Evolutionary conservation across 2,888 invertebrate species (phyloP).

Genomic region (Pachydiplax longipennis): DNA sequence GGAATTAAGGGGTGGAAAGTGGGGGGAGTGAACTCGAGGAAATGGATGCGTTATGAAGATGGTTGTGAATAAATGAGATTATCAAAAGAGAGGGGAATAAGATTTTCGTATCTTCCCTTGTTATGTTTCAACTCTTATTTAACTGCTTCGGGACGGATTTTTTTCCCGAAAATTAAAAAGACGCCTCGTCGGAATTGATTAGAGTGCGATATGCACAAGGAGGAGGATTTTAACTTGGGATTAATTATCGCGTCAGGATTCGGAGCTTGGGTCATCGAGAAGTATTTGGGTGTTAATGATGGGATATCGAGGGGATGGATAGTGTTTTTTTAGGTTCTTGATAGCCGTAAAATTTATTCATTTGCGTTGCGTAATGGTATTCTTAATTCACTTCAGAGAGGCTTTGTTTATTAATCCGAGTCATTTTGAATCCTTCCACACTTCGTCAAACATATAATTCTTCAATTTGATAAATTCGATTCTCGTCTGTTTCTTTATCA

Average conservation of each 20-base stretch:
- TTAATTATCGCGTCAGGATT: not conserved
- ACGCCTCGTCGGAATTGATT: not conserved
- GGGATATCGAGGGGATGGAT: too few species aligned
- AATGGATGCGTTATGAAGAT: not conserved
- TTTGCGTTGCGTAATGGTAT: too few species aligned
- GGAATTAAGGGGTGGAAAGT: not conserved
- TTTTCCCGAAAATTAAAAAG: not conserved
- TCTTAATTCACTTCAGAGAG: too few species aligned
- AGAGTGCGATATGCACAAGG: not conserved
- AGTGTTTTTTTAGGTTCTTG: too few species aligned
- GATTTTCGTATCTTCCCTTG: not conserved
- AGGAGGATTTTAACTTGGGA: not conserved
- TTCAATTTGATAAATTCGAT: too few species aligned
- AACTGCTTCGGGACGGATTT: not conserved
- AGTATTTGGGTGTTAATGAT: too few species aligned
- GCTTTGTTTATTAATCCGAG: too few species aligned
- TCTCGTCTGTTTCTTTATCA: too few species aligned
- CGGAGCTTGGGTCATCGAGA: too few species aligned
- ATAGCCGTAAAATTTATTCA: too few species aligned
- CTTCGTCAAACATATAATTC: too few species aligned
- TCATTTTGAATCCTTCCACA: too few species aligned
- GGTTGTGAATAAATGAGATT: conserved; percentile 12
- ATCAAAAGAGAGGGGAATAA: not conserved
- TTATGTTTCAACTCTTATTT: not conserved
- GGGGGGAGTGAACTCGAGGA: not conserved